Evolutionary conservation across 2,113 vertebrate species (phyloP), one percentile per base, ranked within the genome.

Genomic region (Silurus meridionalis): DNA sequence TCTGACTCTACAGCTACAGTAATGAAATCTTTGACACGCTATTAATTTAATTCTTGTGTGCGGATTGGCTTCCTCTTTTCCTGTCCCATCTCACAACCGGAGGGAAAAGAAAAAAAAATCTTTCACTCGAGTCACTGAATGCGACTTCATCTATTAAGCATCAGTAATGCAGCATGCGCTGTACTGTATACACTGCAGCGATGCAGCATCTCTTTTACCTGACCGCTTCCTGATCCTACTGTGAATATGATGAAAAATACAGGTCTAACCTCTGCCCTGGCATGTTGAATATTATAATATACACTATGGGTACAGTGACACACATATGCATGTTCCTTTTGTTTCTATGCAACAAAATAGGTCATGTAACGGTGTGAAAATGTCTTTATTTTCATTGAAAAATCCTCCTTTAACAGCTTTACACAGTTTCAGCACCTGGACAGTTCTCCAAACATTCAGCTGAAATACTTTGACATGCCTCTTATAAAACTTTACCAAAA

Each of bases 41-140:
- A 81, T 89, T 94, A 91, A 93, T 93, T 91, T 82, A 91, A 92
- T 92, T 84, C 91, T 82, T 89, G 86, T 82, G 78, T 79, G 87
- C 82, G 87, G 90, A 89, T 87, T 86, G 88, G 23, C 13, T 89
- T 88, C 85, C n/a, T 1, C 71, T 90, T 90, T 64, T 81, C 85
- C 87, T 85, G 82, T 86, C 74, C 77, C 88, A 82, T 82, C 71
- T 90, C 88, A 74, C 91, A 89, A 89, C 89, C 37, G 37, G 37
- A 37, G 66, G 77, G 67, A 82, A 19, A 77, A 58, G 79, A 21
- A 82, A n/a, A 83, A 83, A 87, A 79, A 64, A 13, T 10, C n/a
- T 72, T 19, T 8, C 57, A 61, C 46, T 52, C 46, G n/a, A 79
- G 64, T 80, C 57, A 74, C 4, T 50, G 19, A 71, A 17, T 71